phyloP scores from a whole-genome alignment of 2,888 invertebrate species.

The Electrophaes corylata region DNA sequence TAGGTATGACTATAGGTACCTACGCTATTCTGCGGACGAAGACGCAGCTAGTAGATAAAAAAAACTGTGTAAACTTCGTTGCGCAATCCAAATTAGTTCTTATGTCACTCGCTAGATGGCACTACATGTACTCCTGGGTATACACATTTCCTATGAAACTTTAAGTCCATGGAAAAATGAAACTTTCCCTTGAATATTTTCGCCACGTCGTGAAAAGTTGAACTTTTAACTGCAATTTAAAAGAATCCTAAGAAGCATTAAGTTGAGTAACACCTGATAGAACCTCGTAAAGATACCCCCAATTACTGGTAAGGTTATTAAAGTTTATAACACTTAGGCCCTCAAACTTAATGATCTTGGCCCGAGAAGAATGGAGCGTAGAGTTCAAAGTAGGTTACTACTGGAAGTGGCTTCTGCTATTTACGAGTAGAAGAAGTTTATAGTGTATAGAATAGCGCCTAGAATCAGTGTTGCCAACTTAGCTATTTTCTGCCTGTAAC shows the following conservation, averaged over 20 bases:
- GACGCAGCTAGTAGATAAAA: too few species aligned
- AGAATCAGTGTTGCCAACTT: too few species aligned
- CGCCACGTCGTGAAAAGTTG: constrained; percentile 24
- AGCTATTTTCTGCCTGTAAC: too few species aligned
- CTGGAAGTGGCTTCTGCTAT: constrained; percentile 27
- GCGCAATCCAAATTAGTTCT: too few species aligned
- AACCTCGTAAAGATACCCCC: constrained; percentile 53
- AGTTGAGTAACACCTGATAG: constrained; percentile 55
- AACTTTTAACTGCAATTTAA: constrained; percentile 32
- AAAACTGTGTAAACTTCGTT: too few species aligned
- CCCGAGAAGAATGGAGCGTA: constrained; percentile 45
- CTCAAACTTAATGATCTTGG: constrained; percentile 58
- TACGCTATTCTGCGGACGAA: too few species aligned
- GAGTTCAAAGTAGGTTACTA: constrained; percentile 20
- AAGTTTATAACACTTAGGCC: constrained; percentile 58
- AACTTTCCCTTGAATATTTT: constrained; percentile 18
- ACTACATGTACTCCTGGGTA: too few species aligned
- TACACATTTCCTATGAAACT: too few species aligned
- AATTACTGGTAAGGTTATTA: constrained; percentile 57
- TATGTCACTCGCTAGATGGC: too few species aligned
- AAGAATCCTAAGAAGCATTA: constrained; percentile 43
- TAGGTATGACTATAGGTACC: too few species aligned
- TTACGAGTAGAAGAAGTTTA: neutral
- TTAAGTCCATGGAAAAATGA: neutral
- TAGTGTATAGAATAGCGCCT: too few species aligned